phyloP scores from a whole-genome alignment of 2,797 vertebrate species.

The Dromococcyx pavoninus region DNA sequence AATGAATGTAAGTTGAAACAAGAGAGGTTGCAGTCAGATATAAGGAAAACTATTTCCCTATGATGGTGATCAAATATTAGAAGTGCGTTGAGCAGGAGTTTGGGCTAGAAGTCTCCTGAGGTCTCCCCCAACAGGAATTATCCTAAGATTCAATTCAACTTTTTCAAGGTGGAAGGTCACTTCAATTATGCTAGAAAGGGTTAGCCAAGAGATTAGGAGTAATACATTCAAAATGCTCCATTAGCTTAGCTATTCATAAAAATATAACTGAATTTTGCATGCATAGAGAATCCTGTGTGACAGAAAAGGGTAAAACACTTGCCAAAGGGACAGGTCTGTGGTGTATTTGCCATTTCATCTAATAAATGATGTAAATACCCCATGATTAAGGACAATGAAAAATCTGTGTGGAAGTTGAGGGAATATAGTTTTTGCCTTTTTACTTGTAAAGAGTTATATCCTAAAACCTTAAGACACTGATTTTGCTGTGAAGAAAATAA shows the following conservation, averaged over 20 bases:
- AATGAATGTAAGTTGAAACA: background rate
- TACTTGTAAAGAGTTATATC: background rate
- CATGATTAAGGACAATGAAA: background rate
- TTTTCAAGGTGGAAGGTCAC: background rate
- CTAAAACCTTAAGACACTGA: background rate
- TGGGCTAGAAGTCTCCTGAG: background rate
- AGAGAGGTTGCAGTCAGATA: background rate
- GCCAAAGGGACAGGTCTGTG: background rate
- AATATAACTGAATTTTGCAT: background rate
- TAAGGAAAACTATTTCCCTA: background rate
- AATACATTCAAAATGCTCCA: background rate
- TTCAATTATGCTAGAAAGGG: background rate
- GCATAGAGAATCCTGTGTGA: background rate
- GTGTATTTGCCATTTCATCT: background rate
- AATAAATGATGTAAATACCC: background rate
- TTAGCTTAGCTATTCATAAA: background rate
- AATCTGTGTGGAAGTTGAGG: background rate
- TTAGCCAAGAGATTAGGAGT: background rate
- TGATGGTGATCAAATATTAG: background rate
- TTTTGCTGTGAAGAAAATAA: background rate
- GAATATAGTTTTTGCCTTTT: background rate
- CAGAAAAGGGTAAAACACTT: background rate
- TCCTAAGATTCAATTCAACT: background rate
- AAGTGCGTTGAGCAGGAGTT: background rate
- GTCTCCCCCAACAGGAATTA: background rate